Evolutionary conservation across 2,888 invertebrate species (phyloP).

Genomic region (Cheilosia soror): DNA sequence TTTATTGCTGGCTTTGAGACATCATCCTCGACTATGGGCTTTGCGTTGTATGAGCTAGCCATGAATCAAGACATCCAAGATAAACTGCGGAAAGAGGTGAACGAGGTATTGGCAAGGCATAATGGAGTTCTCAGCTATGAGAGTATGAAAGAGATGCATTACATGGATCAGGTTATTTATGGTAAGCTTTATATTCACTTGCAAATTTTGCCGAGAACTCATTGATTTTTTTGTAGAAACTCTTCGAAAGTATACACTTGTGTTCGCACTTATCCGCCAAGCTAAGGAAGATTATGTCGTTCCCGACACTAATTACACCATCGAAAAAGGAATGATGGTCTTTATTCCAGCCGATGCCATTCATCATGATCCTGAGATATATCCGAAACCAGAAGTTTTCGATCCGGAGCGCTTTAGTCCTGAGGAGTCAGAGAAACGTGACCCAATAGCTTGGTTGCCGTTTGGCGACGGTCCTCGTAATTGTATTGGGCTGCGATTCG

Average conservation of each 20-base stretch:
- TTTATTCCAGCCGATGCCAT: slow-evolving; percentile 77
- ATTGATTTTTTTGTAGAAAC: neutral
- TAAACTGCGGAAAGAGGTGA: neutral
- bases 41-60: slow-evolving; percentile 77
- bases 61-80: neutral
- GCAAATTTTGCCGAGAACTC: neutral
- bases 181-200: neutral
- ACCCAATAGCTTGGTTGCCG: slow-evolving; percentile 76
- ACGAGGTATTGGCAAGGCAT: slow-evolving; percentile 24
- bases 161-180: slow-evolving; percentile 63
- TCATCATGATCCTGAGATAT: slow-evolving; percentile 83
- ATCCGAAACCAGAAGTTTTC: slow-evolving; percentile 85
- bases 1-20: slow-evolving; percentile 86
- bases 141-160: slow-evolving; percentile 79
- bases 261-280: neutral
- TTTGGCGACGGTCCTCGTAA: slow-evolving; percentile 39
- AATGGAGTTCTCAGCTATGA: slow-evolving; percentile 79
- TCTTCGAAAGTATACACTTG: neutral
- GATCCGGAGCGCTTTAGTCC: slow-evolving; percentile 85
- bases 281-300: neutral
- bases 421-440: slow-evolving; percentile 84
- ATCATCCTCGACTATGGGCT: slow-evolving; percentile 86
- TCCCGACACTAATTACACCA: slow-evolving; percentile 80
- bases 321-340: slow-evolving; percentile 85
- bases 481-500: slow-evolving; percentile 76